Percentiles rank a stretch among this genome's conserved stretches.
Evolutionary conservation across 23 tunicate genomes (phyloP).

Genomic region (Botrylloides violaceus): DNA sequence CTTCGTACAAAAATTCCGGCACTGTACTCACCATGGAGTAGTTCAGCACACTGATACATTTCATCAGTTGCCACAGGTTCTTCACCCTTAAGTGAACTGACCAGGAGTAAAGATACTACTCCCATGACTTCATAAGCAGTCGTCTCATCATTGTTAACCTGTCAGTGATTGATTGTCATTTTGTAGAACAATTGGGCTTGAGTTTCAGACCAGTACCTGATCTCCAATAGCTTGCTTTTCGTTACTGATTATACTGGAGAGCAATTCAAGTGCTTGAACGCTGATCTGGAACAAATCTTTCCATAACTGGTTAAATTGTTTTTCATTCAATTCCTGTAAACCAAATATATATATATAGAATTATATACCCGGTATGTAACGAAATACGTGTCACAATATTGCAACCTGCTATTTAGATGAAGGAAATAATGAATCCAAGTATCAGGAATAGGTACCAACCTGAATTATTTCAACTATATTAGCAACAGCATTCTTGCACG

Average conservation of each 20-base stretch:
- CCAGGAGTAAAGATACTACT: slow-evolving; percentile 5
- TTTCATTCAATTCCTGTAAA: not conserved
- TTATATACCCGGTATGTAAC: no score
- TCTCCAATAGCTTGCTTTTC: no score
- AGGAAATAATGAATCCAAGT: no score
- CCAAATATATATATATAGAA: no score
- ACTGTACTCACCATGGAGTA: slow-evolving; percentile 7
- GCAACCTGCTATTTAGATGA: no score
- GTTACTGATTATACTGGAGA: no score
- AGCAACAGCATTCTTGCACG: not conserved
- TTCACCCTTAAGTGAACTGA: not conserved
- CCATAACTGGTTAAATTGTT: not conserved
- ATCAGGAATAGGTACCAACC: no score
- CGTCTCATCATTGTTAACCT: not conserved
- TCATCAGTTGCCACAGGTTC: not conserved
- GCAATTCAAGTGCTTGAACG: not conserved
- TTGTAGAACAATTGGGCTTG: no score
- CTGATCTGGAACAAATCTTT: not conserved
- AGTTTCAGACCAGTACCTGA: no score
- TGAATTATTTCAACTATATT: not conserved
- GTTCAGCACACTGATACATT: not conserved
- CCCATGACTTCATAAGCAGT: not conserved
- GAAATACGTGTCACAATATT: no score
- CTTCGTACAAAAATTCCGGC: not conserved
- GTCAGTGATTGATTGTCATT: not conserved